Percentiles rank a stretch among this genome's conserved stretches.
Conservation (phyloP, 2,113 vertebrate genomes). For the Lampris incognitus region DNA sequence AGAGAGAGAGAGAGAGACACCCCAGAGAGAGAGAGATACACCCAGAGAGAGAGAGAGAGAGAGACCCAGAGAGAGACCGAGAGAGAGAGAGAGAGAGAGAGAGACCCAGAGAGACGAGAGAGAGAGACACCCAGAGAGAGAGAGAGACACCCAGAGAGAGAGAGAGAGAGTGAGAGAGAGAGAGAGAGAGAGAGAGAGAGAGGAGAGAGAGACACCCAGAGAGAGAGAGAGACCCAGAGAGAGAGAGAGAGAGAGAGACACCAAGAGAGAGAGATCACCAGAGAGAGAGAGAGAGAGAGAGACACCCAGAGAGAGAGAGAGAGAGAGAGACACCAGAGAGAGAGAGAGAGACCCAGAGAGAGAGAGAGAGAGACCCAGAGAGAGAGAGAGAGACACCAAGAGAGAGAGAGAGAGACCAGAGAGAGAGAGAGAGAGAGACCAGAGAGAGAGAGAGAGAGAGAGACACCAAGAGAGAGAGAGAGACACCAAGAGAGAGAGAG, state of each 20-base stretch:
- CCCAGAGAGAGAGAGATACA: background rate
- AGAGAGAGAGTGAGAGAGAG: too few species aligned
- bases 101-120: too few species aligned
- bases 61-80: background rate
- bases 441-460: background rate
- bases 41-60: background rate
- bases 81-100: slow-evolving; percentile 2
- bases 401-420: slow-evolving; percentile 1
- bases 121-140: background rate
- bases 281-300: background rate
- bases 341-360: background rate
- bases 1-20: background rate
- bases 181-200: background rate
- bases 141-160: background rate
- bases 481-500: background rate
- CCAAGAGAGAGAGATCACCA: background rate
- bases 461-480: background rate
- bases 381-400: too few species aligned
- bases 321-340: background rate
- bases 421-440: background rate
- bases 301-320: slow-evolving; percentile 4
- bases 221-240: background rate
- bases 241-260: background rate
- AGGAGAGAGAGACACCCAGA: too few species aligned
- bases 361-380: background rate